Conservation (phyloP, 2,888 invertebrate species). For the Zeuzera pyrina region DNA sequence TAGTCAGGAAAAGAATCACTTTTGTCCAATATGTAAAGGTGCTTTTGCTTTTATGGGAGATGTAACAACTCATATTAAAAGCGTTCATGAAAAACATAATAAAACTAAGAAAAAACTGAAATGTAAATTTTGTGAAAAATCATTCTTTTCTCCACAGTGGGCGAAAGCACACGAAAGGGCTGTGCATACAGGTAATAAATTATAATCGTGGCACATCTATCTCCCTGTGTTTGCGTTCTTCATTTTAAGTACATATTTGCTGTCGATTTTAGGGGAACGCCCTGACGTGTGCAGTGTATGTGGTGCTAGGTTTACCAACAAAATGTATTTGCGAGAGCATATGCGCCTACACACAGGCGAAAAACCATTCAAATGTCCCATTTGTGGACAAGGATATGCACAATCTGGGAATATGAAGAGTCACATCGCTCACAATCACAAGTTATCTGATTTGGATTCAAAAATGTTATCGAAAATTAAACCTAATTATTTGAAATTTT, state of each 20-base stretch:
- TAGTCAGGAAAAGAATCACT: constrained; percentile 32
- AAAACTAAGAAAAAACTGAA: constrained; percentile 29
- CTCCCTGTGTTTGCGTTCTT: too few relatives aligned
- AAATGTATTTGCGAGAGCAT: constrained; percentile 58
- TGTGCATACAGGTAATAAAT: constrained; percentile 68
- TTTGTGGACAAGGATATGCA: constrained; percentile 59
- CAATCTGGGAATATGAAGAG: constrained; percentile 66
- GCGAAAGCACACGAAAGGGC: constrained; percentile 60
- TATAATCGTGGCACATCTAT: too few relatives aligned
- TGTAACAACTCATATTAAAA: constrained; percentile 38
- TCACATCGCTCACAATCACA: constrained; percentile 54
- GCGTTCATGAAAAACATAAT: constrained; percentile 42
- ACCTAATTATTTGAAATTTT: constrained; percentile 51
- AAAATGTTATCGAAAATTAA: constrained; percentile 44
- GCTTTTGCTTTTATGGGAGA: constrained; percentile 48
- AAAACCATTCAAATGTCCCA: constrained; percentile 63
- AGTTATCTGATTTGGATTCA: constrained; percentile 47
- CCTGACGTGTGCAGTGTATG: constrained; percentile 57
- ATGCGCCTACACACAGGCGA: constrained; percentile 66
- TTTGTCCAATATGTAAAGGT: constrained; percentile 47
- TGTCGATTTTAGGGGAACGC: constrained; percentile 58
- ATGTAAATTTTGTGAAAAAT: constrained; percentile 55
- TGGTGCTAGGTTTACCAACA: constrained; percentile 51
- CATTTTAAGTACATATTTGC: too few relatives aligned
- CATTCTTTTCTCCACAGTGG: constrained; percentile 50